Evolutionary conservation across 1,140 invertebrate species (phyloP).

Genomic region (Ephestia elutella): DNA sequence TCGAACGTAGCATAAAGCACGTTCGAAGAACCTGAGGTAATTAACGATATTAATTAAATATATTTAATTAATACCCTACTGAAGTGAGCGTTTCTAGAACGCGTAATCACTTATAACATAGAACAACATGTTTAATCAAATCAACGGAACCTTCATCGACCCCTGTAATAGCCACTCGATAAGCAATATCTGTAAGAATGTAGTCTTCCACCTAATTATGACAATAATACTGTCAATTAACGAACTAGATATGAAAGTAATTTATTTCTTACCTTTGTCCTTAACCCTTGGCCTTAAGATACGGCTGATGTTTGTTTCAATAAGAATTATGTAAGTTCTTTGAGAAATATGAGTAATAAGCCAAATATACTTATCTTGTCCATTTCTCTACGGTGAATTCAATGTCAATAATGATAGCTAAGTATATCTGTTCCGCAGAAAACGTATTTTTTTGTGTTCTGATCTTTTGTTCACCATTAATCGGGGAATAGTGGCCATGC

Average conservation of each 20-base stretch:
- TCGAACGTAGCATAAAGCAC: no score
- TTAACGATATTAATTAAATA: no score
- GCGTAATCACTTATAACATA: not conserved
- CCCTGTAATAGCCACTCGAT: not conserved
- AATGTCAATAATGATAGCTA: no score
- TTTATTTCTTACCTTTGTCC: slow-evolving; percentile 1
- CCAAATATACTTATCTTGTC: no score
- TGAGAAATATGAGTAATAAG: no score
- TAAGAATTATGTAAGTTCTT: no score
- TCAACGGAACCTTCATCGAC: not conserved
- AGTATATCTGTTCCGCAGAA: no score
- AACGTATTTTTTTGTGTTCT: no score
- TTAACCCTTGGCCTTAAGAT: not conserved
- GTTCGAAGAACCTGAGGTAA: no score
- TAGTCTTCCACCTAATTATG: not conserved
- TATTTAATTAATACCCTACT: not conserved
- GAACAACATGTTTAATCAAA: slow-evolving; percentile 1
- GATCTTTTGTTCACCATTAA: no score
- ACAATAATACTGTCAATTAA: not conserved
- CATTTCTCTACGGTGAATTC: no score
- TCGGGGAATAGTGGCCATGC: no score
- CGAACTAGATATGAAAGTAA: not conserved
- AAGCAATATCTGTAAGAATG: not conserved
- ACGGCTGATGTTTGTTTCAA: not conserved
- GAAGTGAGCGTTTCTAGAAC: not conserved